Conservation (phyloP, 37 sponge, comb jelly and placozoan genomes). For the Axinella damicornis region DNA sequence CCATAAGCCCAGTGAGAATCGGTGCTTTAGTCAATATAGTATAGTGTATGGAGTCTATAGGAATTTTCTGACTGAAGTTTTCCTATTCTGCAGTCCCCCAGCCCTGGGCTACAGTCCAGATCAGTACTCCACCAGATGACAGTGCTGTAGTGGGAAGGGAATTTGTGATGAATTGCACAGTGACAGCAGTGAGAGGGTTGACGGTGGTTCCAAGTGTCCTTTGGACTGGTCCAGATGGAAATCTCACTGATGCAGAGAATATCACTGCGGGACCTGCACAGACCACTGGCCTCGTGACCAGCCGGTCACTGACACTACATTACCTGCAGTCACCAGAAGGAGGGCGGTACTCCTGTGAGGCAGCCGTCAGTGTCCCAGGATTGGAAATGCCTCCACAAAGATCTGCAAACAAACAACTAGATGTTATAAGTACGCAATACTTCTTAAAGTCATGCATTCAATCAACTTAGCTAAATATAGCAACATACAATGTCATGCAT, state of each 20-base stretch:
- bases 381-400: too few relatives aligned
- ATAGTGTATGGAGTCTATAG: too few relatives aligned
- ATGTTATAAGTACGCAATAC: too few relatives aligned
- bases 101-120: neutral
- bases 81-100: conserved; percentile 7
- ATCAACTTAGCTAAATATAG: too few relatives aligned
- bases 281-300: neutral
- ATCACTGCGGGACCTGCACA: neutral
- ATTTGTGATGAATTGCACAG: neutral
- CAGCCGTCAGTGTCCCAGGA: neutral
- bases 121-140: neutral
- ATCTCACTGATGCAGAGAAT: neutral
- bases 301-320: neutral
- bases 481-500: too few relatives aligned
- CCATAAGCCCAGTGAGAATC: too few relatives aligned
- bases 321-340: neutral
- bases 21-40: too few relatives aligned
- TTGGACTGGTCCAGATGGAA: neutral
- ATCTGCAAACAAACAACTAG: too few relatives aligned
- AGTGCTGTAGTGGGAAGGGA: neutral
- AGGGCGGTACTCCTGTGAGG: conserved; percentile 4
- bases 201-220: neutral
- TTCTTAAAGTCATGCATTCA: too few relatives aligned
- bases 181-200: neutral
- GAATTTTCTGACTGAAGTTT: too few relatives aligned